phyloP scores from a whole-genome alignment of 2,113 vertebrate species.

The Scomber colias region DNA sequence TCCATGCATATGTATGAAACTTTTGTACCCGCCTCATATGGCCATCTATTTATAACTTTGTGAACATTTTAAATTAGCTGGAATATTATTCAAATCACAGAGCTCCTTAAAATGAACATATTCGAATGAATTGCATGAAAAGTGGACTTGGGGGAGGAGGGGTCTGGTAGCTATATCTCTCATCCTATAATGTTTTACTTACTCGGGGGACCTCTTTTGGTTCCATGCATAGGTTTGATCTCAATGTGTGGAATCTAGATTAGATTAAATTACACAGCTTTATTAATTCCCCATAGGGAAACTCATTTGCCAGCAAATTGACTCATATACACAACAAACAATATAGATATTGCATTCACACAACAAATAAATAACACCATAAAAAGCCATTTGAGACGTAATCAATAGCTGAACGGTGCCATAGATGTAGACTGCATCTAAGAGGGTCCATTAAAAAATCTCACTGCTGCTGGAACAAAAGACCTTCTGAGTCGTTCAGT shows the following conservation, averaged over 20 bases:
- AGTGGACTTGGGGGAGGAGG: conserved; percentile 15
- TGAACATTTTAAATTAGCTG: conserved; percentile 65
- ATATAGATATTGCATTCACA: no score
- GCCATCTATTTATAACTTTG: conserved; percentile 65
- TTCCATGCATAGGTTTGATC: not conserved
- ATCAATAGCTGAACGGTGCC: no score
- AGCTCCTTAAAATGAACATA: conserved; percentile 46
- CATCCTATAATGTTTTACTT: conserved; percentile 35
- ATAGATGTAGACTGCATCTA: no score
- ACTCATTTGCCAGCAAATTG: no score
- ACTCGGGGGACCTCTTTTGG: not conserved
- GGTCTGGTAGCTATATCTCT: conserved; percentile 14
- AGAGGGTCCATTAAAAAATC: no score
- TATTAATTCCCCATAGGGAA: no score
- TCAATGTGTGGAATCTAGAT: not conserved
- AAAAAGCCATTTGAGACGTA: no score
- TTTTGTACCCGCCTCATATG: conserved; percentile 46
- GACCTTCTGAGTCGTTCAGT: no score
- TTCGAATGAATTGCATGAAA: conserved; percentile 47
- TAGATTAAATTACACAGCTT: no score
- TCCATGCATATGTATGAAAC: conserved; percentile 64
- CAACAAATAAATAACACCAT: no score
- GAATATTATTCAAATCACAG: conserved; percentile 72
- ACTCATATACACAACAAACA: no score
- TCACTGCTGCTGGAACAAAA: no score